Conservation (phyloP, 1,140 invertebrate species). For the Scaptomyza pallida region DNA sequence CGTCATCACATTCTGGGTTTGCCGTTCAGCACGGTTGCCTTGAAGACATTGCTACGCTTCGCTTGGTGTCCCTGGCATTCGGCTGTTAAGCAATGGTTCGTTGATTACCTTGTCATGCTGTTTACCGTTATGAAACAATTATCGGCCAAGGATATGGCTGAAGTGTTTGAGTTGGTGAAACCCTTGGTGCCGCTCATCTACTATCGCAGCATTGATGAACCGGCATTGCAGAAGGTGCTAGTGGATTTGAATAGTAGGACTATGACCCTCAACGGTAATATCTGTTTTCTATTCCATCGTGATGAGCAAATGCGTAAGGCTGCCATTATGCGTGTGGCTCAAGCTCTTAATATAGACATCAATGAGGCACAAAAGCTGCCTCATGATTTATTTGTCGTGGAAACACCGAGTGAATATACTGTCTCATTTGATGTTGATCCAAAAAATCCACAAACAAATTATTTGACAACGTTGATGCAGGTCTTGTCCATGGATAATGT, state of each 20-base stretch:
- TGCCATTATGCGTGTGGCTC: conserved; percentile 40
- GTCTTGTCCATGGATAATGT: conserved; percentile 35
- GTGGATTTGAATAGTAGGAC: conserved; percentile 45
- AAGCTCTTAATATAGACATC: conserved; percentile 13
- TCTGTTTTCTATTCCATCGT: conserved; percentile 61
- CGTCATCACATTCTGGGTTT: conserved; percentile 60
- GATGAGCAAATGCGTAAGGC: conserved; percentile 35
- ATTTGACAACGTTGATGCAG: conserved; percentile 36
- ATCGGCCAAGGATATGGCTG: conserved; percentile 2
- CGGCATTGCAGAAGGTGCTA: conserved; percentile 31
- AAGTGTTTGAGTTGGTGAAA: conserved; percentile 29
- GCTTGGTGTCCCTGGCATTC: conserved; percentile 7
- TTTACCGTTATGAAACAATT: conserved; percentile 39
- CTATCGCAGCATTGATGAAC: conserved; percentile 28
- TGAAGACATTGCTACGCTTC: conserved; percentile 46
- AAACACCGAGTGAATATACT: conserved; percentile 29
- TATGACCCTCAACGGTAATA: conserved; percentile 50
- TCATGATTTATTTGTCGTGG: conserved; percentile 46
- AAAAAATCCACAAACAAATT: neutral
- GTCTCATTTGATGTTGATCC: conserved; percentile 35
- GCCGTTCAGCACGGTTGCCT: conserved; percentile 49
- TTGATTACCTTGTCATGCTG: conserved; percentile 47
- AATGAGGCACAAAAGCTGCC: neutral
- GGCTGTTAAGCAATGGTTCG: conserved; percentile 37
- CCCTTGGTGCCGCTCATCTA: conserved; percentile 62